A percentile compares a stretch with the other conserved stretches of the same genome.
Conservation (phyloP, 2,888 invertebrate genomes). For the Tuberolachnus salignus region DNA sequence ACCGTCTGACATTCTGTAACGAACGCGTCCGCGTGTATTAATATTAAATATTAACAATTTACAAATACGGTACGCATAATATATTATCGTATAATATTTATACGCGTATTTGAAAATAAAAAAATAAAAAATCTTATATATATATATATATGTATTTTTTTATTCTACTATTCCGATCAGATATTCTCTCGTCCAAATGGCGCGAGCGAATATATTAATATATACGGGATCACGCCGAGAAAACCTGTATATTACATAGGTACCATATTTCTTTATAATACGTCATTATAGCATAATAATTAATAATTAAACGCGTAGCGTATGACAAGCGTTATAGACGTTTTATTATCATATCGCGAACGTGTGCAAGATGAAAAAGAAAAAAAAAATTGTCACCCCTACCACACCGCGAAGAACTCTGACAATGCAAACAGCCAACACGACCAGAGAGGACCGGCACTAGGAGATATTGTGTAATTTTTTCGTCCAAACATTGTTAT, state of each 20-base stretch:
- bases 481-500: too few relatives aligned
- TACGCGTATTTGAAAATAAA: too few relatives aligned
- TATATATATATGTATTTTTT: not conserved
- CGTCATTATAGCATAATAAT: not conserved
- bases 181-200: constrained; percentile 1
- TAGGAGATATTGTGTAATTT: too few relatives aligned
- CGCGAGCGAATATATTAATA: not conserved
- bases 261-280: too few relatives aligned
- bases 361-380: too few relatives aligned
- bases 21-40: not conserved
- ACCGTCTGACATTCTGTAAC: not conserved
- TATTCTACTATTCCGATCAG: not conserved
- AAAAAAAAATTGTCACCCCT: too few relatives aligned
- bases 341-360: too few relatives aligned
- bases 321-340: too few relatives aligned
- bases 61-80: not conserved
- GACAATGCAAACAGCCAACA: too few relatives aligned
- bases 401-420: too few relatives aligned
- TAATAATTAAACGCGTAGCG: not conserved
- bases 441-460: too few relatives aligned
- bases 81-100: not conserved
- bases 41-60: not conserved
- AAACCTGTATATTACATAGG: not conserved
- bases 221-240: too few relatives aligned
- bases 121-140: not conserved